These are phyloP conservation scores for Heteromyza rotundicornis DNA, from an alignment of 2,888 invertebrate species.

Conservation along the genomic window DNA sequence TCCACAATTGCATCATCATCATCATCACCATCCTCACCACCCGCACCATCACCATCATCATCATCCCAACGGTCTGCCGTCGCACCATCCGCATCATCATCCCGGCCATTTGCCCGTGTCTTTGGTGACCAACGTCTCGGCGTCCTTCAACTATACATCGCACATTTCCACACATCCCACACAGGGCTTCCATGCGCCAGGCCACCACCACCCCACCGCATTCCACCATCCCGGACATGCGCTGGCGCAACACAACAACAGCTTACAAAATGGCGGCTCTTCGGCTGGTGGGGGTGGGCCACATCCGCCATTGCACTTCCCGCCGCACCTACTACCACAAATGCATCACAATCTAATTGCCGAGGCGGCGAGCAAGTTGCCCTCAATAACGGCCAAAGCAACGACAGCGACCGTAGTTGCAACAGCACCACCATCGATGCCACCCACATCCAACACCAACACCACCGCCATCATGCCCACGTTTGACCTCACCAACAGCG, in stretches of 20 bases:
- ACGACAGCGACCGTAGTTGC: slow-evolving; percentile 30
- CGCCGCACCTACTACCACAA: slow-evolving; percentile 51
- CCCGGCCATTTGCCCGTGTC: slow-evolving; percentile 58
- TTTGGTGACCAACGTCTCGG: slow-evolving; percentile 61
- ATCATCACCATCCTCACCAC: slow-evolving; percentile 51
- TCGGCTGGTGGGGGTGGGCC: slow-evolving; percentile 10
- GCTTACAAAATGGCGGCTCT: slow-evolving; percentile 37
- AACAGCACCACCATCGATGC: slow-evolving; percentile 1
- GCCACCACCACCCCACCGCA: slow-evolving; percentile 34
- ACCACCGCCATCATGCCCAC: slow-evolving; percentile 44
- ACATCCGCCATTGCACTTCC: slow-evolving; percentile 52
- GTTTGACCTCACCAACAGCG: slow-evolving; percentile 38
- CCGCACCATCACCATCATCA: slow-evolving; percentile 38
- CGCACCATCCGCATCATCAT: slow-evolving; percentile 49
- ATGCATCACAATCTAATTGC: slow-evolving; percentile 59
- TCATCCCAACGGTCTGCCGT: slow-evolving; percentile 37
- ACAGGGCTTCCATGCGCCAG: slow-evolving; percentile 43
- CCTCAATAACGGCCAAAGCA: slow-evolving; percentile 40
- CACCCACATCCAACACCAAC: not conserved
- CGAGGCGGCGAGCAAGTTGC: slow-evolving; percentile 58
- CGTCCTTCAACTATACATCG: slow-evolving; percentile 62
- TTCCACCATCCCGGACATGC: slow-evolving; percentile 45
- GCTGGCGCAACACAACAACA: slow-evolving; percentile 38
- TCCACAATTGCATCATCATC: slow-evolving; percentile 61
- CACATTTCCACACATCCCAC: slow-evolving; percentile 58